A percentile compares a stretch with the other conserved stretches of the same genome.
Conservation (phyloP, 2,888 invertebrate genomes). For the Polyommatus iphigenia region DNA sequence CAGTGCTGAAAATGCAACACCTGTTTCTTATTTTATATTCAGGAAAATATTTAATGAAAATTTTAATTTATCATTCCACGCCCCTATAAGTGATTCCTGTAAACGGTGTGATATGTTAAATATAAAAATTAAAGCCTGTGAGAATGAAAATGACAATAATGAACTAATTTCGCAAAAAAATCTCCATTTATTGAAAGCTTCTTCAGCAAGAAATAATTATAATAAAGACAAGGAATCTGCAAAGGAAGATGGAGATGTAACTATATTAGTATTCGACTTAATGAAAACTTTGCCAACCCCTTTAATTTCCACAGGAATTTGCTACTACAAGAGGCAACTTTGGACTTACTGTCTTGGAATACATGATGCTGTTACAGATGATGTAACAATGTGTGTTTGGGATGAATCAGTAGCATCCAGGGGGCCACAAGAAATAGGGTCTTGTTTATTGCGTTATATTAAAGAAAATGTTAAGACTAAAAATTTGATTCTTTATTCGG, state of each 20-base stretch:
- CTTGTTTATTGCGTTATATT: no score
- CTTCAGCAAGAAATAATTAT: slow-evolving; percentile 38
- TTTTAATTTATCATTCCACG: slow-evolving; percentile 37
- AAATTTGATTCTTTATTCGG: no score
- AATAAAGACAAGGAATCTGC: slow-evolving; percentile 37
- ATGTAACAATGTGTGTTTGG: slow-evolving; percentile 41
- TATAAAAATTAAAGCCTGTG: slow-evolving; percentile 35
- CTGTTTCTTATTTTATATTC: slow-evolving; percentile 36
- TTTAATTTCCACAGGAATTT: slow-evolving; percentile 41
- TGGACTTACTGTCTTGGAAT: slow-evolving; percentile 35
- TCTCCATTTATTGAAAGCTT: slow-evolving; percentile 33
- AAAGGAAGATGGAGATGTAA: slow-evolving; percentile 36
- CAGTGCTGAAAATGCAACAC: slow-evolving; percentile 28
- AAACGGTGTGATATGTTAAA: slow-evolving; percentile 37
- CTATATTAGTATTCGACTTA: slow-evolving; percentile 41
- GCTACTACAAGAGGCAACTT: slow-evolving; percentile 44
- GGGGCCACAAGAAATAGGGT: no score
- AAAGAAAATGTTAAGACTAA: no score
- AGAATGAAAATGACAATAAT: slow-evolving; percentile 32
- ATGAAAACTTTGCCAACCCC: slow-evolving; percentile 43
- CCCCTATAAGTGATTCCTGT: slow-evolving; percentile 37
- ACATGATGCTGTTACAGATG: slow-evolving; percentile 37
- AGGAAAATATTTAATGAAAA: slow-evolving; percentile 37
- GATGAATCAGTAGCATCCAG: slow-evolving; percentile 43
- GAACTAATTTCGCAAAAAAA: slow-evolving; percentile 32